Evolutionary conservation across 2,888 invertebrate genomes (phyloP).

Genomic region (Apoda limacodes): DNA sequence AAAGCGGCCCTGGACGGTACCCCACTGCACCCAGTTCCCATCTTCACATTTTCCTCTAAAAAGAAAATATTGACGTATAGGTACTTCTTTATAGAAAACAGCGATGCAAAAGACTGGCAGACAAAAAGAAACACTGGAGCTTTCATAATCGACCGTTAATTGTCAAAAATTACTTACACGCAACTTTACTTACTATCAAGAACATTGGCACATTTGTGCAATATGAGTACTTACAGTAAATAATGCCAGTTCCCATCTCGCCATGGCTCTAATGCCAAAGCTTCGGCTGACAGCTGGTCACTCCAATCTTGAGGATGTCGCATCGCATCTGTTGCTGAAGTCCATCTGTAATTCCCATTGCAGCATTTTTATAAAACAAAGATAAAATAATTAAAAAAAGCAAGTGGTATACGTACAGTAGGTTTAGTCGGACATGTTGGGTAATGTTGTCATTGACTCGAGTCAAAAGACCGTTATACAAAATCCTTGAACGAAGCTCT

Average conservation of each 20-base stretch:
- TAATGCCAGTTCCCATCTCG: constrained; percentile 65
- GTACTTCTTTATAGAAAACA: no score
- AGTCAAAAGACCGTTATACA: constrained; percentile 77
- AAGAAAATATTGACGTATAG: neutral
- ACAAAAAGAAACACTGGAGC: no score
- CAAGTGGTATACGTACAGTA: constrained; percentile 64
- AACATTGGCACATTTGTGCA: neutral
- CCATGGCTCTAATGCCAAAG: constrained; percentile 71
- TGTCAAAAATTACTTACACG: no score
- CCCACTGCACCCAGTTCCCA: constrained; percentile 74
- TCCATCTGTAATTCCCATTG: constrained; percentile 61
- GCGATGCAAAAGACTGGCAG: no score
- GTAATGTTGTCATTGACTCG: constrained; percentile 38
- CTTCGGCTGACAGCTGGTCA: constrained; percentile 58
- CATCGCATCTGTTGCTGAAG: constrained; percentile 50
- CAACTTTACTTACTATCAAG: no score
- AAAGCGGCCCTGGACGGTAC: constrained; percentile 70
- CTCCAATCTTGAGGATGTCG: constrained; percentile 70
- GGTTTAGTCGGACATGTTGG: constrained; percentile 60
- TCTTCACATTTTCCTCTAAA: constrained; percentile 44
- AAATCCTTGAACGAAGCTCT: constrained; percentile 70
- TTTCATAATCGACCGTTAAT: no score
- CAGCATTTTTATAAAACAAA: neutral
- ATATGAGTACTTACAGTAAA: constrained; percentile 51
- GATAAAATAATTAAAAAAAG: neutral